Conservation (phyloP, 2,113 vertebrate genomes). For the Jacana jacana region DNA sequence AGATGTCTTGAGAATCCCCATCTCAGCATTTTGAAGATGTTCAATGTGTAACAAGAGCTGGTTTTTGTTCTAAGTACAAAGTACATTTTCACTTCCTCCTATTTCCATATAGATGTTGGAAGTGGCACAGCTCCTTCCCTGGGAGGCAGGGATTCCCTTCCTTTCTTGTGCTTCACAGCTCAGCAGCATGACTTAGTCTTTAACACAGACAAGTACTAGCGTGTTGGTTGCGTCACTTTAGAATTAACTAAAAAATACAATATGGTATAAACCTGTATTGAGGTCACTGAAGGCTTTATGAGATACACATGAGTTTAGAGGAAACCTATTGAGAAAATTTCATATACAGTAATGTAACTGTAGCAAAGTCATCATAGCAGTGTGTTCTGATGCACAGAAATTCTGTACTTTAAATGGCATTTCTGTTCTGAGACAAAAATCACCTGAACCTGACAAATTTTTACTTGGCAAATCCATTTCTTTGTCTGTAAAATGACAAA, state of each 20-base stretch:
- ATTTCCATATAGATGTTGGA: not conserved
- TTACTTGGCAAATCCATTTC: not conserved
- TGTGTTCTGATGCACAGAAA: not conserved
- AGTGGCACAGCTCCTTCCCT: not conserved
- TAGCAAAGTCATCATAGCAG: not conserved
- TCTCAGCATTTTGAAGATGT: not conserved
- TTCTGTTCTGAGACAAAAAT: not conserved
- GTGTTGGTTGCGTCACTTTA: not conserved
- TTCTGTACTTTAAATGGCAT: not conserved
- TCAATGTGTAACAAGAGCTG: not conserved
- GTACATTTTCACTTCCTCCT: not conserved
- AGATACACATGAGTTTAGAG: not conserved
- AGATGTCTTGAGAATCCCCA: not conserved
- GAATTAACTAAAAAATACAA: not conserved
- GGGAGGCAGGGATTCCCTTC: not conserved
- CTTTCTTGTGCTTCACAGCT: not conserved
- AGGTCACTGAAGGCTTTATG: not conserved
- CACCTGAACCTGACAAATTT: not conserved
- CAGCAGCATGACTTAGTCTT: not conserved
- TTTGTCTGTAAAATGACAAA: not conserved
- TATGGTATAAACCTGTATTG: not conserved
- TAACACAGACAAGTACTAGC: not conserved
- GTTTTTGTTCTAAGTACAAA: accelerated
- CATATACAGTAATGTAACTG: not conserved
- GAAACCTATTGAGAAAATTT: not conserved